Conservation (phyloP, 2,797 vertebrate genomes). For the Pogonophryne albipinna region DNA sequence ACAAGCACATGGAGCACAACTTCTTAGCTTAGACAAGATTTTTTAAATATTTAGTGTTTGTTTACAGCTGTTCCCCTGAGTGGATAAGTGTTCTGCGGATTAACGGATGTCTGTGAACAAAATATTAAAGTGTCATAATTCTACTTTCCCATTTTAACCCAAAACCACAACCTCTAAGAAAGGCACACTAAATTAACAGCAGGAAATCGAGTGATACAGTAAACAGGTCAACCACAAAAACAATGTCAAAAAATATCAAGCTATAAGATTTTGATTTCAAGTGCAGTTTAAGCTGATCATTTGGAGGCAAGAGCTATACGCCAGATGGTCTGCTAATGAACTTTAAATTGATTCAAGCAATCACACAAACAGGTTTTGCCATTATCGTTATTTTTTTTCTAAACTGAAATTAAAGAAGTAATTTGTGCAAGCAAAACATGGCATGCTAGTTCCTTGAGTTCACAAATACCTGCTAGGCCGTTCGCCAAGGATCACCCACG, state of each 20-base stretch:
- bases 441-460: neutral
- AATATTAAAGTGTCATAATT: slow-evolving; percentile 47
- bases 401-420: slow-evolving; percentile 20
- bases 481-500: slow-evolving; percentile 38
- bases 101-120: slow-evolving; percentile 50
- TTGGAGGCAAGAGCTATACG: slow-evolving; percentile 32
- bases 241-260: slow-evolving; percentile 21
- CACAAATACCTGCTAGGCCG: slow-evolving; percentile 42
- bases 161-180: slow-evolving; percentile 18
- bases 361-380: slow-evolving; percentile 37
- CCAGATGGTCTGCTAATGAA: slow-evolving; percentile 67
- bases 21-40: slow-evolving; percentile 48
- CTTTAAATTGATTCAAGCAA: slow-evolving; percentile 40
- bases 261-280: slow-evolving; percentile 47
- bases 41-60: slow-evolving; percentile 66
- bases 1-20: slow-evolving; percentile 25
- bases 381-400: slow-evolving; percentile 17
- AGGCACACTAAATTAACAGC: neutral
- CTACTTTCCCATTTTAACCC: slow-evolving; percentile 23
- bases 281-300: slow-evolving; percentile 36
- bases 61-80: slow-evolving; percentile 58
- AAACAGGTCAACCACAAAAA: slow-evolving; percentile 17
- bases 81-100: slow-evolving; percentile 46
- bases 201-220: slow-evolving; percentile 24
- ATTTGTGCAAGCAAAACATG: slow-evolving; percentile 11